Evolutionary conservation across 1,140 invertebrate genomes (phyloP).

Genomic region (Drosophila repleta): DNA sequence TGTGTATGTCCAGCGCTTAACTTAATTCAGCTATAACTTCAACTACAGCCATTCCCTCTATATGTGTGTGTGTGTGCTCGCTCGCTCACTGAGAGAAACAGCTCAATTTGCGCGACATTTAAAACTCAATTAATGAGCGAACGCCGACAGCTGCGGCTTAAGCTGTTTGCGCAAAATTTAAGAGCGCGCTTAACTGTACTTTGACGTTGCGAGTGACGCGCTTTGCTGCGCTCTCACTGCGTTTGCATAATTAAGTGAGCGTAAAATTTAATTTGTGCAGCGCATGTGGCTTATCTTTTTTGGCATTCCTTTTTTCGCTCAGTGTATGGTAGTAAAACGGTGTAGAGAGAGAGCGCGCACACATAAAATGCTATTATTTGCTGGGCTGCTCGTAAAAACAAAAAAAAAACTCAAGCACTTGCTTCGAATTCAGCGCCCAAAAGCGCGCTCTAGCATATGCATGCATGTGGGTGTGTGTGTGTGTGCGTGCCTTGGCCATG

Average conservation of each 20-base stretch:
- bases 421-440: constrained; percentile 34
- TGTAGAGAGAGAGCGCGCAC: constrained; percentile 40
- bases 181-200: constrained; percentile 1
- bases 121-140: constrained; percentile 13
- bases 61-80: neutral
- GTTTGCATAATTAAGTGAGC: neutral
- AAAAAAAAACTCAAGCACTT: constrained; percentile 56
- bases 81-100: constrained; percentile 30
- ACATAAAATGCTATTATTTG: constrained; percentile 49
- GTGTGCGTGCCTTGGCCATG: constrained; percentile 34
- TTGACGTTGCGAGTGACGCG: neutral
- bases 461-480: constrained; percentile 18
- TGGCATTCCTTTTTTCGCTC: constrained; percentile 16
- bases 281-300: neutral
- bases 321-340: constrained; percentile 35
- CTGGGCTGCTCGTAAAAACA: constrained; percentile 52
- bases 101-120: neutral
- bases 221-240: constrained; percentile 1
- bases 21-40: constrained; percentile 24
- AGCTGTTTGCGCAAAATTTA: constrained; percentile 10
- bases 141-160: constrained; percentile 8
- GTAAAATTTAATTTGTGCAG: constrained; percentile 1
- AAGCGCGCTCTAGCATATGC: constrained; percentile 35
- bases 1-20: constrained; percentile 18
- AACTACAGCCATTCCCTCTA: neutral